Evolutionary conservation across 1,140 invertebrate genomes (phyloP).

Genomic region (Pogonomyrmex barbatus): DNA sequence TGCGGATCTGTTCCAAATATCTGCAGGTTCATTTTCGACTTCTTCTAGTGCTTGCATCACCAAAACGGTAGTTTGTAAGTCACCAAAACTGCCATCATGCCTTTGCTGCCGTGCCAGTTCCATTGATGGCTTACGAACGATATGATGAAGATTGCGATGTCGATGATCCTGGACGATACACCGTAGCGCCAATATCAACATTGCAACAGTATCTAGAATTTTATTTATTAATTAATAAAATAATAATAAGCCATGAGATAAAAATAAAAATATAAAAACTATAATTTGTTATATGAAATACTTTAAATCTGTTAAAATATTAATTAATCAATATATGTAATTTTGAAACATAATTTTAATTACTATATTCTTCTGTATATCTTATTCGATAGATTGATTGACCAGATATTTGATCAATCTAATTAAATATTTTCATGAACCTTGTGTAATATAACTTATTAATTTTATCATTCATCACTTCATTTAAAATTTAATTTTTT

Average conservation of each 20-base stretch:
- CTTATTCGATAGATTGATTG: too few species aligned
- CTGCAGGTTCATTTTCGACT: constrained; percentile 88
- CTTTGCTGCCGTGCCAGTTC: constrained; percentile 92
- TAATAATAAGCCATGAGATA: not conserved
- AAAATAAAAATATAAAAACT: not conserved
- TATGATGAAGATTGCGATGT: constrained; percentile 92
- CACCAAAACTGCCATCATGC: constrained; percentile 93
- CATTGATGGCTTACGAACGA: constrained; percentile 90
- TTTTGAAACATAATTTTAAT: too few species aligned
- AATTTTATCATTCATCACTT: too few species aligned
- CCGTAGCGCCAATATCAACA: constrained; percentile 93
- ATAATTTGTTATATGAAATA: not conserved
- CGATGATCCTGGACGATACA: constrained; percentile 94
- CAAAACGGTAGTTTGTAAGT: constrained; percentile 92
- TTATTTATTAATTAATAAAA: not conserved
- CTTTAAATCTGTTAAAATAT: too few species aligned
- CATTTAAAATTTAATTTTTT: too few species aligned
- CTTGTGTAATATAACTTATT: too few species aligned
- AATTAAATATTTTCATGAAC: too few species aligned
- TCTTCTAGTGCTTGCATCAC: constrained; percentile 93
- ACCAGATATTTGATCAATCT: too few species aligned
- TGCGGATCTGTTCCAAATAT: constrained; percentile 91
- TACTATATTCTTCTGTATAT: too few species aligned
- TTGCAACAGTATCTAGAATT: constrained; percentile 91
- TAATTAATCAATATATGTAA: too few species aligned